These are phyloP conservation scores for Pyralis farinalis DNA, from an alignment of 2,888 invertebrate genomes.

Conservation along the genomic window DNA sequence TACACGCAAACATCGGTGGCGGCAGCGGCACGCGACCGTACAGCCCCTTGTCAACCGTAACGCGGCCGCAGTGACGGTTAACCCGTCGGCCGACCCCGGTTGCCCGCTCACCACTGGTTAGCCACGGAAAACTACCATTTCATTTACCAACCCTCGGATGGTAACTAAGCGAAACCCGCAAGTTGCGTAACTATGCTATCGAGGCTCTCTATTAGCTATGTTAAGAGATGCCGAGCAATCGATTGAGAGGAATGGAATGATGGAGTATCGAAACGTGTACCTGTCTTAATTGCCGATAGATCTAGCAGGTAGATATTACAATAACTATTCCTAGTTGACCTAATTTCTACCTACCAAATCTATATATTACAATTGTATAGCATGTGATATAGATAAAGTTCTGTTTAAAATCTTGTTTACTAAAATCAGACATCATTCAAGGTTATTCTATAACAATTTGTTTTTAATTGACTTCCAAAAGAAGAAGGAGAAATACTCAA, in stretches of 20 bases:
- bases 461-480: too few relatives aligned
- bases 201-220: not conserved
- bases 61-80: slow-evolving; percentile 45
- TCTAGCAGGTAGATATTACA: too few relatives aligned
- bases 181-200: slow-evolving; percentile 65
- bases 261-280: too few relatives aligned
- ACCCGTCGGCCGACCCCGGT: slow-evolving; percentile 40
- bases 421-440: too few relatives aligned
- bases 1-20: slow-evolving; percentile 53
- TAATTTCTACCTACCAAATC: too few relatives aligned
- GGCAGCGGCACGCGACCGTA: slow-evolving; percentile 44
- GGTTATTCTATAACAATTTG: too few relatives aligned
- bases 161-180: slow-evolving; percentile 64
- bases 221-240: not conserved
- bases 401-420: too few relatives aligned
- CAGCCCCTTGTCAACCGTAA: slow-evolving; percentile 78
- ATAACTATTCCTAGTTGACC: too few relatives aligned
- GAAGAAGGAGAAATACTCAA: too few relatives aligned
- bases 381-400: too few relatives aligned
- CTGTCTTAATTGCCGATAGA: too few relatives aligned
- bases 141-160: slow-evolving; percentile 73
- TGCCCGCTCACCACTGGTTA: slow-evolving; percentile 32
- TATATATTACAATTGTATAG: too few relatives aligned
- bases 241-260: not conserved
- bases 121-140: slow-evolving; percentile 48